A percentile compares a stretch with the other conserved stretches of the same genome.
These are phyloP conservation scores for Azemiops feae DNA, from an alignment of 2,113 vertebrate genomes.

Conservation along the genomic window DNA sequence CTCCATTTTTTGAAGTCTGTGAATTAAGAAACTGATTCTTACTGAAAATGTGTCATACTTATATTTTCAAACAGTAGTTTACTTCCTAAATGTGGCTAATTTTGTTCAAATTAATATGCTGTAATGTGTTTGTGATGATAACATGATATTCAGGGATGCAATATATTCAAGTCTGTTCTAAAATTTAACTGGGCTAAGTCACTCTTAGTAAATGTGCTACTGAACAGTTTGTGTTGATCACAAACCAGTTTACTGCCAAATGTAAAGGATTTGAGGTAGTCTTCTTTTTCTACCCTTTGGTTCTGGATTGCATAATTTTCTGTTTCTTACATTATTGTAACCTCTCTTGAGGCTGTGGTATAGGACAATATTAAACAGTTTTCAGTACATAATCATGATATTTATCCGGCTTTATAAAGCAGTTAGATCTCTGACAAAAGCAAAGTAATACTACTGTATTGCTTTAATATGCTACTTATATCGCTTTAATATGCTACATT, in stretches of 20 bases:
- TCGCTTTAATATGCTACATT: conserved; percentile 30
- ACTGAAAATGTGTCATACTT: not conserved
- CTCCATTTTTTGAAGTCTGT: not conserved
- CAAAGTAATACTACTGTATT: conserved; percentile 9
- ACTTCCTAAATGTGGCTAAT: not conserved
- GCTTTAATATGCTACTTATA: conserved; percentile 24
- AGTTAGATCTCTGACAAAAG: not conserved
- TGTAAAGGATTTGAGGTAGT: not conserved
- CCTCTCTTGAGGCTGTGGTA: not conserved
- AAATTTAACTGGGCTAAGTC: not conserved
- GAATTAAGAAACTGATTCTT: not conserved
- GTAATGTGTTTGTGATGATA: not conserved
- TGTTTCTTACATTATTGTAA: not conserved
- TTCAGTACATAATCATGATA: not conserved
- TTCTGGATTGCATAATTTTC: not conserved
- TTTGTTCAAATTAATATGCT: not conserved
- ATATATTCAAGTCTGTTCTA: not conserved
- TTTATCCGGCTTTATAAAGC: not conserved
- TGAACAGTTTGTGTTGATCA: not conserved
- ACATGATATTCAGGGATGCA: not conserved
- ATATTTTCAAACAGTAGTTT: not conserved
- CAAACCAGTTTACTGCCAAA: not conserved
- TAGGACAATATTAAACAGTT: not conserved
- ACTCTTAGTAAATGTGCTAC: not conserved
- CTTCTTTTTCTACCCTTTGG: not conserved